Percentiles rank a stretch among this genome's conserved stretches.
phyloP scores from a whole-genome alignment of 1,140 invertebrate genomes.

The Drosophila tristis region DNA sequence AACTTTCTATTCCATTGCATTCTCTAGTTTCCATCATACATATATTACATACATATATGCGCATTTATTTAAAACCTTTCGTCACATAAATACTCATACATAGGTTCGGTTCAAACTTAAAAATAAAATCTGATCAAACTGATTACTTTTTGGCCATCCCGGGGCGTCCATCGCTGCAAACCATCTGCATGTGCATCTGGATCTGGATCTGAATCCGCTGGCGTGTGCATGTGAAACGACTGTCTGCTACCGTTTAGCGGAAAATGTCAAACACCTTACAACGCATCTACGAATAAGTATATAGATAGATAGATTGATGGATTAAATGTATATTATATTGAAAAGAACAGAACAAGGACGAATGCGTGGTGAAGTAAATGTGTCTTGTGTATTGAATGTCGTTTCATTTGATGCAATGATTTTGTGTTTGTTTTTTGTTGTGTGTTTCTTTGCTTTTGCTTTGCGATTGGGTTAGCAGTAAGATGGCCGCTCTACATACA shows the following conservation, averaged over 20 bases:
- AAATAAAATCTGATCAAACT: constrained; percentile 43
- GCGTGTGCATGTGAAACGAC: constrained; percentile 3
- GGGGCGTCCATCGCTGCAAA: constrained; percentile 9
- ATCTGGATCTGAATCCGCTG: constrained; percentile 1
- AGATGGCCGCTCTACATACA: constrained; percentile 68
- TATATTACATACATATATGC: constrained; percentile 80
- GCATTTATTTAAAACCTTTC: constrained; percentile 73
- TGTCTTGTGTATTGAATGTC: neutral
- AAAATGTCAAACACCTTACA: constrained; percentile 52
- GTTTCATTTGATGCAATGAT: neutral
- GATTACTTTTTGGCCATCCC: constrained; percentile 17
- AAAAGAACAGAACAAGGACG: neutral
- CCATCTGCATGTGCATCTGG: no score
- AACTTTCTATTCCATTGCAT: neutral
- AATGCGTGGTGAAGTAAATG: neutral
- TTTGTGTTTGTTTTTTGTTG: neutral
- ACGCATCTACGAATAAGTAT: constrained; percentile 57
- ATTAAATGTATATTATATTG: neutral
- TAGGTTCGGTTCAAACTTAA: constrained; percentile 24
- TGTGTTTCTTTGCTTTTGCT: no score
- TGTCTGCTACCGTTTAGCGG: constrained; percentile 7
- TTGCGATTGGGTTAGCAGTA: no score
- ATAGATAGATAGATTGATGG: constrained; percentile 16
- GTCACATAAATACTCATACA: constrained; percentile 58
- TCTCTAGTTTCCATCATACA: constrained; percentile 49